Base-by-base conservation (phyloP, 2,888 invertebrate genomes). In the Acheta domesticus region DNA sequence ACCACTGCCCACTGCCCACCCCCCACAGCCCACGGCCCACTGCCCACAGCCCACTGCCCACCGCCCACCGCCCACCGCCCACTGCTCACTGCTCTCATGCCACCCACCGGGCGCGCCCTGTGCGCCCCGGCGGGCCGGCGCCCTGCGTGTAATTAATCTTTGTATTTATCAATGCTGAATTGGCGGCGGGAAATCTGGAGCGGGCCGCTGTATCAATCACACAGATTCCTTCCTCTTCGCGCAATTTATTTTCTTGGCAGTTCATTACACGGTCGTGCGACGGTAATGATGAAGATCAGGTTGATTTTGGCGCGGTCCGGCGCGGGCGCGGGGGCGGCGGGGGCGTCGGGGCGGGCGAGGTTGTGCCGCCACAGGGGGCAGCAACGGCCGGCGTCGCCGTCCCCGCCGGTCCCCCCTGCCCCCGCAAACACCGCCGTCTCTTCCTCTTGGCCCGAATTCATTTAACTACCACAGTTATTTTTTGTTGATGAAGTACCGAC, bases 131-230 rank as follows among this genome's bases (percentile, higher is more conserved):
- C 62, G 16, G 62, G n/a, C 16, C 14, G 62, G 62, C 62, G 62
- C 62, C 62, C 62, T n/a, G 62, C 62, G 62, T 62, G 62, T 62
- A 62, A 62, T 62, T 62, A 62, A 62, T 62, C 62, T 62, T 62
- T 62, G 62, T 62, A 62, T 62, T 62, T 62, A 62, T 62, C 62
- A 62, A 62, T 62, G 62, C 62, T 16, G 62, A 62, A 62, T 62
- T 62, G 62, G 62, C 62, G 62, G 16, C 62, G 62, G 62, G 62
- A 62, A 62, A 62, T 62, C 62, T 62, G 62, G 62, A 62, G 62
- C 62, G 62, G 62, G 62, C 62, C 62, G n/a, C 62, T 62, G 62
- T 62, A 62, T 62, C 62, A 62, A 62, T 62, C 16, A 14, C 62
- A 62, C 62, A 62, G 62, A 62, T 62, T 62, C 62, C 62, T 62